Conservation (phyloP, 2,113 vertebrate species). For the Malurus alboscapulatus region DNA sequence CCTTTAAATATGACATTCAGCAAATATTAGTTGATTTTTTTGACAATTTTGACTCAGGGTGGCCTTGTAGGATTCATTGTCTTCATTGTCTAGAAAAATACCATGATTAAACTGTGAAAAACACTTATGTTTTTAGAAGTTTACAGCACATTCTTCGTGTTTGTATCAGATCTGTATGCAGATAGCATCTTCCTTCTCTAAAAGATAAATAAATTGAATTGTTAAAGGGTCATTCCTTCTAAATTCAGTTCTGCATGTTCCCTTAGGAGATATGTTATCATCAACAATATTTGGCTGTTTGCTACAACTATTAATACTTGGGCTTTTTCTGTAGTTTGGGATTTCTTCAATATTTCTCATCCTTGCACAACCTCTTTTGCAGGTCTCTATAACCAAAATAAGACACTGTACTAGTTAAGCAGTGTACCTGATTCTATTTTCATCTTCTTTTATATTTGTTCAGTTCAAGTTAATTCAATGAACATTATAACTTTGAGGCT, state of each 20-base stretch:
- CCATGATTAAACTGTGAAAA: background rate
- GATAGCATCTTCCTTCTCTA: background rate
- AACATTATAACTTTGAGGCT: background rate
- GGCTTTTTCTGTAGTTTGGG: rapidly evolving
- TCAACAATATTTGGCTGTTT: background rate
- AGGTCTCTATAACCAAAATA: background rate
- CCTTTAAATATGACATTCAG: constrained; percentile 54
- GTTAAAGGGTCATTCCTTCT: background rate
- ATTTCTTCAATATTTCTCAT: background rate
- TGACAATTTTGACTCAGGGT: background rate
- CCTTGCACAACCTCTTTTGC: background rate
- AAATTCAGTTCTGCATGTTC: background rate
- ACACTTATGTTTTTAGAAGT: background rate
- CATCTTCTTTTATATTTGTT: background rate
- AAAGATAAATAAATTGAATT: background rate
- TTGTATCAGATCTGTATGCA: background rate
- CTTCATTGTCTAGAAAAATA: background rate
- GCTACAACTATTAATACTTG: background rate
- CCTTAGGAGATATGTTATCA: background rate
- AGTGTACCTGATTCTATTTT: background rate
- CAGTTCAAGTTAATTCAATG: background rate
- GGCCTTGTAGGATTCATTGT: background rate
- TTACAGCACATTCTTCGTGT: background rate
- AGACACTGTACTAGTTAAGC: background rate
- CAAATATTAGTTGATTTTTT: constrained; percentile 24